Conservation (phyloP, 2,888 invertebrate genomes). For the Campaea margaritaria region DNA sequence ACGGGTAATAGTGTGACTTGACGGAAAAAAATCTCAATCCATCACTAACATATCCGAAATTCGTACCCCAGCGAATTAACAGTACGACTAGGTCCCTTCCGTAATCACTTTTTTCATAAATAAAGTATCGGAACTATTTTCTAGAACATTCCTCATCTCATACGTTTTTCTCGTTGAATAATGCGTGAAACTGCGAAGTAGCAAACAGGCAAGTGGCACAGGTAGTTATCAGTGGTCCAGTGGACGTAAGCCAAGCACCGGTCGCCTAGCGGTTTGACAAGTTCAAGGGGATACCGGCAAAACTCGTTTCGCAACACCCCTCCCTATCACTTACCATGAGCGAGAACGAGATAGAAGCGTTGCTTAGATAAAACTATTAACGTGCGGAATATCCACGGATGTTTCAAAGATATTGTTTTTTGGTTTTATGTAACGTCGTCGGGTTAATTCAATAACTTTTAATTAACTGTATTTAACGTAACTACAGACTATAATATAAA, state of each 20-base stretch:
- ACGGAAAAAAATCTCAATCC: too few species aligned
- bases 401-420: constrained; percentile 25
- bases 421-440: not conserved
- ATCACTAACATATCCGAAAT: too few species aligned
- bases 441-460: constrained; percentile 29
- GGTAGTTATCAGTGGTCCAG: constrained; percentile 23
- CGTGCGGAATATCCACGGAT: constrained; percentile 26
- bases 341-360: constrained; percentile 40
- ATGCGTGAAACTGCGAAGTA: constrained; percentile 19
- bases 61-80: too few species aligned
- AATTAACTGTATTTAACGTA: constrained; percentile 17
- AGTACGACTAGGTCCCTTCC: not conserved
- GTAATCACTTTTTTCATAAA: too few species aligned
- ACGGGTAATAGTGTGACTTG: too few species aligned
- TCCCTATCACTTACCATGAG: constrained; percentile 41
- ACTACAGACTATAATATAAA: too few species aligned
- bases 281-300: constrained; percentile 61
- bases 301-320: constrained; percentile 52
- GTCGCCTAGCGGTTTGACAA: constrained; percentile 56
- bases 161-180: constrained; percentile 5
- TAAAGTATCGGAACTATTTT: not conserved
- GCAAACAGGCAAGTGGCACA: constrained; percentile 18
- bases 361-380: constrained; percentile 42
- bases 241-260: constrained; percentile 27
- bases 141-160: not conserved